Evolutionary conservation across 2,113 vertebrate genomes (phyloP).

Genomic region (Picathartes gymnocephalus): DNA sequence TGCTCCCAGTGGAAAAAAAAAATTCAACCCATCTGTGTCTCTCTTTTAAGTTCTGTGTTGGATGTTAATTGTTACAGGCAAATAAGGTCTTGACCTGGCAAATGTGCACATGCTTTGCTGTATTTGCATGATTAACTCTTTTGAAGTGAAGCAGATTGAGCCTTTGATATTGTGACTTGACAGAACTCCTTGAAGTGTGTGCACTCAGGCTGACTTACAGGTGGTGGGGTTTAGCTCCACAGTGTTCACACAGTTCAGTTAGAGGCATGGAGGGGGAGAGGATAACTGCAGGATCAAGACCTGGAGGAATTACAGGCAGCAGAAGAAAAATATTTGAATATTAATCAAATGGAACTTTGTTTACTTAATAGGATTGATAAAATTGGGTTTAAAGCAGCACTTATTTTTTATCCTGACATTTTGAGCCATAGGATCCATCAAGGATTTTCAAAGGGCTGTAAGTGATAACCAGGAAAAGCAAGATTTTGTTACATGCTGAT

Average conservation of each 20-base stretch:
- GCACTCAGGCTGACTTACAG: not conserved
- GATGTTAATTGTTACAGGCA: conserved; percentile 41
- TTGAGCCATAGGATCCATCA: not conserved
- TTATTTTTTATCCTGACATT: not conserved
- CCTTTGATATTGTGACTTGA: conserved; percentile 52
- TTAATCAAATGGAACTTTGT: not conserved
- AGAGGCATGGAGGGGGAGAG: not conserved
- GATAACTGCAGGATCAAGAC: not conserved
- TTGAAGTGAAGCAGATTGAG: conserved; percentile 41
- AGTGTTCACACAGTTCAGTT: not conserved
- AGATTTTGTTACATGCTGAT: not conserved
- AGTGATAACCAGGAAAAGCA: not conserved
- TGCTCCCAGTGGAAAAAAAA: not conserved
- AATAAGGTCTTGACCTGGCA: conserved; percentile 33
- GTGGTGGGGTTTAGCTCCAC: not conserved
- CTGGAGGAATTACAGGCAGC: not conserved
- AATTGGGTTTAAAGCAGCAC: not conserved
- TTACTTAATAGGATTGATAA: not conserved
- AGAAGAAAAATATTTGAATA: not conserved
- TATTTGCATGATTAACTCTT: conserved; percentile 48
- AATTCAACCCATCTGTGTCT: not conserved
- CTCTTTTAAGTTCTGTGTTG: not conserved
- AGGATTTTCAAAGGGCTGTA: not conserved
- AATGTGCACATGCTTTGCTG: conserved; percentile 17
- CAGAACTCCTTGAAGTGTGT: conserved; percentile 20